Base-by-base conservation (phyloP, 2,888 invertebrate genomes). In the Eupithecia centaureata region DNA sequence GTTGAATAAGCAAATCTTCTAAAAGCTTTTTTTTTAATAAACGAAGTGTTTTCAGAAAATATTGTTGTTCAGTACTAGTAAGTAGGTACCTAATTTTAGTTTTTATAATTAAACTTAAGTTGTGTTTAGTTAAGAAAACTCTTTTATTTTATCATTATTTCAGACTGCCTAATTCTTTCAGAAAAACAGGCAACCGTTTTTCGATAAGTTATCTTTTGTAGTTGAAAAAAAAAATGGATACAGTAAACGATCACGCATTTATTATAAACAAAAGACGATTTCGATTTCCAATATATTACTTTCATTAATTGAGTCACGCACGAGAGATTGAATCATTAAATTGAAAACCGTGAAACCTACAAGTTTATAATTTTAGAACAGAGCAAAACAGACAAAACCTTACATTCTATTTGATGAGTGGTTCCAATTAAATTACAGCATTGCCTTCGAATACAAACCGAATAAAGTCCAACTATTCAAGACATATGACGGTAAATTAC, bases 401-500 rank as follows among this genome's bases (percentile, higher is more conserved):
- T 54, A n/a, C 54, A 54, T 54, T 54, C 54, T 30, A 56, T 30
- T 15, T 28, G n/a, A 56, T 56, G 54, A 56, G 54, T 56, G 54
- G 30, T 63, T 66, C 58, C n/a, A 66, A 70, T 66, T 61, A 61
- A 54, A 70, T 18, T 38, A 38, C 63, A 63, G 42, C 70, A 66
- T 70, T 70, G 61, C 61, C 12, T 52, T 57, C 57, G 69, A 66
- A 57, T 61, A 63, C 27, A 63, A 66, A 66, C 63, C 63, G 64
- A 73, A 70, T 68, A 73, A 69, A 73, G 73, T 71, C 70, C 74
- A 80, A 83, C 82, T 81, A 85, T 86, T 81, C 82, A 81, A 78
- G 76, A 80, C 80, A 84, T 80, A 82, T 86, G 88, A 82, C 86
- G 79, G 81, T 88, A 89, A 87, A 90, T 90, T 87, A 90, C 88